phyloP scores from a whole-genome alignment of 2,888 invertebrate species.

The Mechanitis messenoides region DNA sequence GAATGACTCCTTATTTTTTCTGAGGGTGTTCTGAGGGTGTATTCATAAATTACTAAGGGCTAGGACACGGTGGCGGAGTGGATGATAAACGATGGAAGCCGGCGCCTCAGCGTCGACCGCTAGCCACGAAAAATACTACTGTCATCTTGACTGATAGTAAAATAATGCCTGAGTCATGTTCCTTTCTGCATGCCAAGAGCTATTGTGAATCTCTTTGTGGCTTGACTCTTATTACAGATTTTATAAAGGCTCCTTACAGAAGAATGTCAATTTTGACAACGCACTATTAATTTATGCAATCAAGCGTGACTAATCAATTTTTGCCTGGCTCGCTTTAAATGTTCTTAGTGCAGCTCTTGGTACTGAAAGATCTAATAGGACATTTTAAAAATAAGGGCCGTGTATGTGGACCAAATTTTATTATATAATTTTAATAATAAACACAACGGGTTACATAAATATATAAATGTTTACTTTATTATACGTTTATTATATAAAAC shows the following conservation, averaged over 20 bases:
- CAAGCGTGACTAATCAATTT: neutral
- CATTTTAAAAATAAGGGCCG: no score
- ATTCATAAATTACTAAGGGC: conserved; percentile 60
- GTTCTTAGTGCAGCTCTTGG: neutral
- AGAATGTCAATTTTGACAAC: conserved; percentile 28
- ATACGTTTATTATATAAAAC: no score
- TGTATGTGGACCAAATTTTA: no score
- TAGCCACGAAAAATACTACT: conserved; percentile 73
- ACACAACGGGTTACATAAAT: no score
- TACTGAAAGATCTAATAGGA: no score
- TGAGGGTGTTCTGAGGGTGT: conserved; percentile 43
- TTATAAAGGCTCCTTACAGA: conserved; percentile 47
- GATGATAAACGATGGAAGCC: conserved; percentile 68
- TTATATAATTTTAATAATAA: no score
- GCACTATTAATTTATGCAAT: conserved; percentile 15
- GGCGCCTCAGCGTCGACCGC: conserved; percentile 69
- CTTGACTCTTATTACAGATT: conserved; percentile 57
- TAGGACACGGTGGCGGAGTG: conserved; percentile 54
- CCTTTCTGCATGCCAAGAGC: conserved; percentile 64
- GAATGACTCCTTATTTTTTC: conserved; percentile 43
- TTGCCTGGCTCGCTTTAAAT: neutral
- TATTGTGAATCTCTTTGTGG: conserved; percentile 61
- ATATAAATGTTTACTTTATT: no score
- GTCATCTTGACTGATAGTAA: conserved; percentile 74
- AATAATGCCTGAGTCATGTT: conserved; percentile 69